Base-by-base conservation (phyloP, 2,888 invertebrate genomes). In the Pinctada fucata region DNA sequence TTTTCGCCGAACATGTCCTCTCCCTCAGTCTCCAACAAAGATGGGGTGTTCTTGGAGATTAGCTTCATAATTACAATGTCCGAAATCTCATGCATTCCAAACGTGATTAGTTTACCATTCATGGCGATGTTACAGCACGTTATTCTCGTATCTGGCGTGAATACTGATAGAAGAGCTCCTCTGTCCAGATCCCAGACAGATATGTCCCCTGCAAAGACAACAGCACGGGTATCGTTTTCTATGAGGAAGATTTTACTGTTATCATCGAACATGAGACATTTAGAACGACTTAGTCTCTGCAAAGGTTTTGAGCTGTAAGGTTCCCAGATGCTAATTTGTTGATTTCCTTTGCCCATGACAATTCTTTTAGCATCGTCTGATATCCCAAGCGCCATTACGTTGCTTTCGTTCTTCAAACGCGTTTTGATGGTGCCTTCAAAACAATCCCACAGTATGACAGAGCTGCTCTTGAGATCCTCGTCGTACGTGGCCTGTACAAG, bases 391-490 rank as follows among this genome's bases (percentile, higher is more conserved):
- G 90, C 89, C 71, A 88, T 85, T n/a, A 92, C 91, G 72, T 91
- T 86, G 45, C 86, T 88, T 82, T 91, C 91, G 69, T 90, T 88
- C 70, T 89, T 88, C 49, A 92, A 84, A 3, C 91, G 80, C 63
- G 86, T 84, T 72, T 86, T 88, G 6, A 92, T 87, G 8, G 84
- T 77, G 0, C 91, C 91, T 2, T 85, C 83, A n/a, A 79, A 52
- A 45, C 90, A 90, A 80, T 91, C 88, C 91, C 92, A 92, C 64
- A 92, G 78, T 13, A 91, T 91, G 13, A 92, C 90, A 82, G 91
- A 91, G 75, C 91, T 91, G 63, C 85, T 83, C 81, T 91, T 91
- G 50, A 83, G 85, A 13, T 86, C 84, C 72, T 91, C 91, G 83
- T 92, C 91, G 83, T 91, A 92, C 81, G 90, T 91, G 45, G 90